A percentile compares a stretch with the other conserved stretches of the same genome.
Evolutionary conservation across 2,113 vertebrate genomes (phyloP).

Genomic region (Notiomystis cincta): DNA sequence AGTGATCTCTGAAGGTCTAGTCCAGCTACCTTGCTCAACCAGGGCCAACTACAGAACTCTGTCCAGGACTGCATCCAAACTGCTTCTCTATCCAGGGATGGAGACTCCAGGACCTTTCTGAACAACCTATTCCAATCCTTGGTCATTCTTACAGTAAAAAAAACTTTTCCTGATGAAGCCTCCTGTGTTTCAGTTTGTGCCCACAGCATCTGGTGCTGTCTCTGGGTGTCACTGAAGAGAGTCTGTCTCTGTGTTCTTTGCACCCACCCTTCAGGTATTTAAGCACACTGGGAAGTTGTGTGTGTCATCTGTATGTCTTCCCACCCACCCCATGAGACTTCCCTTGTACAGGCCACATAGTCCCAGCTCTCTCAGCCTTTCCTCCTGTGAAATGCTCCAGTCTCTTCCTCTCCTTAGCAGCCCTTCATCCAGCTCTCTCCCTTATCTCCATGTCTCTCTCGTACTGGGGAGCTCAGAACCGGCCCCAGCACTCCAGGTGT

Average conservation of each 20-base stretch:
- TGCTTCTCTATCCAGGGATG: background rate
- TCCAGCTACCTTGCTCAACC: background rate
- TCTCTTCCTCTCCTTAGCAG: background rate
- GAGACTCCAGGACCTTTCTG: background rate
- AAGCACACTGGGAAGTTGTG: background rate
- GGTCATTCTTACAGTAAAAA: background rate
- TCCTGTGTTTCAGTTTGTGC: background rate
- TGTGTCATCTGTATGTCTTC: rapidly evolving
- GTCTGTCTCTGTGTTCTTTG: rapidly evolving
- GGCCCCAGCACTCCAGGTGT: background rate
- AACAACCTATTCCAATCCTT: background rate
- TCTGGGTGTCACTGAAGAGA: background rate
- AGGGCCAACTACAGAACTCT: background rate
- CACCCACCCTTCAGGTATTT: background rate
- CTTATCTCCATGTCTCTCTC: rapidly evolving
- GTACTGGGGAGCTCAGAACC: background rate
- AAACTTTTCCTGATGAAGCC: background rate
- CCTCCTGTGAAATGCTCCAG: background rate
- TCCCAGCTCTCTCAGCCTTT: background rate
- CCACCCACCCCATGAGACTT: rapidly evolving
- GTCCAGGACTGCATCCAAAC: background rate
- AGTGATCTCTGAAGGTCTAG: background rate
- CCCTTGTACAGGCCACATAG: background rate
- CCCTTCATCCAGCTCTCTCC: rapidly evolving
- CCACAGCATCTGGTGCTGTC: background rate